These are phyloP conservation scores for Percina caprodes DNA, from an alignment of 2,113 vertebrate genomes.

Conservation along the genomic window DNA sequence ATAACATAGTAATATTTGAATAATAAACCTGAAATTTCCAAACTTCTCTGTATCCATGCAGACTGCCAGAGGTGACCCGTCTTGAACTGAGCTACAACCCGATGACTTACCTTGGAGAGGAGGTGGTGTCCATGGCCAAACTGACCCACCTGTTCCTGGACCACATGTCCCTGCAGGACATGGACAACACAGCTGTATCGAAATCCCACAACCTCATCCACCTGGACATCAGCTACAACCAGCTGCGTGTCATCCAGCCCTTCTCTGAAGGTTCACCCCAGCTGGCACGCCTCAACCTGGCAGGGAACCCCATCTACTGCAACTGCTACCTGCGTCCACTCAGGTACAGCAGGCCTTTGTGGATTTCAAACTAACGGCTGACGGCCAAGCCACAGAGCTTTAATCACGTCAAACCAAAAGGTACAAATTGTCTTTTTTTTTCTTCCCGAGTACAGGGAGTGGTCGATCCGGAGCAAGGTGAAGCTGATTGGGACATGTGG, in stretches of 20 bases:
- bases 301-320: conserved; percentile 91
- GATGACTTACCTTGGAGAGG: conserved; percentile 90
- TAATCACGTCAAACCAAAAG: not conserved
- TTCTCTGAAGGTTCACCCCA: conserved; percentile 80
- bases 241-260: conserved; percentile 88
- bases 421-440: not conserved
- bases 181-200: conserved; percentile 85
- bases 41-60: conserved; percentile 27
- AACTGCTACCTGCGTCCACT: conserved; percentile 91
- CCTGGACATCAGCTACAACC: conserved; percentile 90
- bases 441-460: conserved; percentile 67
- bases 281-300: conserved; percentile 85
- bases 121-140: conserved; percentile 88
- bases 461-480: conserved; percentile 83
- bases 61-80: conserved; percentile 82
- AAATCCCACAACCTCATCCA: conserved; percentile 85
- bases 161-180: conserved; percentile 91
- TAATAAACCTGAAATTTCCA: not conserved
- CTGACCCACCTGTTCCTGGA: conserved; percentile 91
- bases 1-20: not conserved
- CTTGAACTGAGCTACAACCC: conserved; percentile 94
- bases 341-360: conserved; percentile 46
- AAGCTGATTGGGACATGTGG: conserved; percentile 84
- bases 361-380: not conserved
- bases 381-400: too few relatives aligned